Evolutionary conservation across 2,113 vertebrate genomes (phyloP), one percentile per base, ranked within the genome.

Genomic region (Otus sunia): DNA sequence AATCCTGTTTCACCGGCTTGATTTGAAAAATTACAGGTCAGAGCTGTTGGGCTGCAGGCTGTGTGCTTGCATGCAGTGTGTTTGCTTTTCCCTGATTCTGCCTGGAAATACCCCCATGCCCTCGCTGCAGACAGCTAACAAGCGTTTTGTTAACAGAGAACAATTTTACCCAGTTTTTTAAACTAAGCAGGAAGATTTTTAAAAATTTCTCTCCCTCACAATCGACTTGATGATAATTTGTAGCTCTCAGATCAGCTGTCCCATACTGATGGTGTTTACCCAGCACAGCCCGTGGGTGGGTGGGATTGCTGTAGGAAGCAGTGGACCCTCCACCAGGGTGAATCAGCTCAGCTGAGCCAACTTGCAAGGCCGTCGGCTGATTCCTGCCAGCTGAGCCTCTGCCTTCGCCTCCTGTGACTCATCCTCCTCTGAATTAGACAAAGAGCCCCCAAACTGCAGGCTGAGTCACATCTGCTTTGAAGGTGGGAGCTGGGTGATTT

Each of bases 261-360:
- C 53, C 43, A 1, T 0, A 0, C 4, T 4, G 27, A 1, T 1
- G 32, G 20, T 12, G 45, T 15, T 68, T 2, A 9, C 50, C 36
- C 79, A 23, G 69, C 76, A 2, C 17, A 21, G 1, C 1, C 43
- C 2, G 5, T 4, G 39, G 32, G 22, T 23, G 84, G 52, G 58
- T 52, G 71, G 79, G 41, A 37, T 41, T 15, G 66, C 47, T 13
- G 78, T 15, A 26, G 81, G 43, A 9, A 14, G 63, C 20, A 0
- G 3, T 19, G 86, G 83, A 89, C 53, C 45, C 67, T 85, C 75
- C 56, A 45, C 2, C 4, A 1, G 9, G 0, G 1, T 81, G 76
- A 93, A 80, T 86, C 67, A 77, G 75, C 87, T 39, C 43, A 20
- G 73, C 68, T 22, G 53, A 94, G 50, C 34, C 0, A 3, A 7